Conservation (phyloP, 2,888 invertebrate species). For the Lithophane leautieri region DNA sequence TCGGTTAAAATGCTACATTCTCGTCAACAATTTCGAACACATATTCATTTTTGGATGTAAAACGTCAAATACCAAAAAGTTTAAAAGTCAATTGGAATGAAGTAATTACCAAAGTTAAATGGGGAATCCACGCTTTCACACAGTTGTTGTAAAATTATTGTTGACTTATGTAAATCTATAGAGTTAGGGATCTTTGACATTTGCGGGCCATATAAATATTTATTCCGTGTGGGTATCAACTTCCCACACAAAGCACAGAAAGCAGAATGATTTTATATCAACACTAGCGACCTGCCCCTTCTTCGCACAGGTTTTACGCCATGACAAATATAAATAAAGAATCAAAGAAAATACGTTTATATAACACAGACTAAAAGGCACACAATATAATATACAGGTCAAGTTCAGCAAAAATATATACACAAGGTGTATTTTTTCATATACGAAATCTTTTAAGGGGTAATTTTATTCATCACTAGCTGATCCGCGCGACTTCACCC, state of each 20-base stretch:
- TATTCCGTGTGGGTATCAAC: not conserved
- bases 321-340: no score
- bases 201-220: not conserved
- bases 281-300: no score
- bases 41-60: not conserved
- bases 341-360: no score
- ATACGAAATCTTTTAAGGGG: no score
- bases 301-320: no score
- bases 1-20: not conserved
- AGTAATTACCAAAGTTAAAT: conserved; percentile 43
- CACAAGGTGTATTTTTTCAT: no score
- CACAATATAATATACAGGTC: no score
- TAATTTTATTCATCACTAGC: no score
- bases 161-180: conserved; percentile 8
- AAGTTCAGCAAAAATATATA: no score
- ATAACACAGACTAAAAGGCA: no score
- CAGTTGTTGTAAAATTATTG: conserved; percentile 23
- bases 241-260: not conserved
- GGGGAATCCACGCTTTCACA: conserved; percentile 24
- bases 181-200: not conserved
- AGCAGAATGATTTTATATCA: not conserved
- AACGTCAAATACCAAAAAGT: conserved; percentile 9
- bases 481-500: no score
- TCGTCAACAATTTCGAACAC: not conserved
- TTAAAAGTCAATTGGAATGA: conserved; percentile 19